Evolutionary conservation across 2,113 vertebrate species (phyloP).

Genomic region (Notarius quadriscutis): DNA sequence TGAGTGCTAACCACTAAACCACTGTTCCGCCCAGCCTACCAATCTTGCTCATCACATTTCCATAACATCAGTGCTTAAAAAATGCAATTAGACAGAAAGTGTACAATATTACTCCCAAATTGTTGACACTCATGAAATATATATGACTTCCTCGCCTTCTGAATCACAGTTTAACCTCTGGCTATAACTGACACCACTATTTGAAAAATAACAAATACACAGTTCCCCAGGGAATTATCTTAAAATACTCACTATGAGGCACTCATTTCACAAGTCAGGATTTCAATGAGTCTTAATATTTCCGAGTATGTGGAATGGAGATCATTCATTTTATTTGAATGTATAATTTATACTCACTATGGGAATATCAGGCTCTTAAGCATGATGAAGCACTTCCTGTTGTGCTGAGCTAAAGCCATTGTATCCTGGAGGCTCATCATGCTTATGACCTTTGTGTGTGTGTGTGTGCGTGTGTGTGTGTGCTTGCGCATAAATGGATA

Average conservation of each 20-base stretch:
- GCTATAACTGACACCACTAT: neutral
- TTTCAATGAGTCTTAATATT: neutral
- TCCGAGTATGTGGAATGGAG: neutral
- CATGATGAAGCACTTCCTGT: slow-evolving; percentile 53
- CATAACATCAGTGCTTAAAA: neutral
- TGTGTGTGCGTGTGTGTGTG: slow-evolving; percentile 32
- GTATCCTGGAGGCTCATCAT: slow-evolving; percentile 51
- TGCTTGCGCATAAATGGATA: slow-evolving; percentile 3
- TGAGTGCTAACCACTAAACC: no score
- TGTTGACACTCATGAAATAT: neutral
- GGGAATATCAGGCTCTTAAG: slow-evolving; percentile 29
- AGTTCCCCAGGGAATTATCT: neutral
- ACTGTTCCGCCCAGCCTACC: no score
- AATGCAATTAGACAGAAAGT: neutral
- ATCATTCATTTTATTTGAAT: slow-evolving; percentile 6
- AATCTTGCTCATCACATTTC: neutral
- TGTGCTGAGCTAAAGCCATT: slow-evolving; percentile 40
- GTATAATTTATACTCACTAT: slow-evolving; percentile 2
- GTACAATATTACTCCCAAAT: neutral
- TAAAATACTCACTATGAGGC: neutral
- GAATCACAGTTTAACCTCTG: neutral
- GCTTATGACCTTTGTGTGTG: slow-evolving; percentile 41
- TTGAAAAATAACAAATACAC: neutral
- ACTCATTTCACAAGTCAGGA: neutral
- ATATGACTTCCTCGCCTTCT: neutral